A percentile compares a stretch with the other conserved stretches of the same genome.
These are phyloP conservation scores for Oryzias javanicus DNA, from an alignment of 2,113 vertebrate genomes.

Conservation along the genomic window DNA sequence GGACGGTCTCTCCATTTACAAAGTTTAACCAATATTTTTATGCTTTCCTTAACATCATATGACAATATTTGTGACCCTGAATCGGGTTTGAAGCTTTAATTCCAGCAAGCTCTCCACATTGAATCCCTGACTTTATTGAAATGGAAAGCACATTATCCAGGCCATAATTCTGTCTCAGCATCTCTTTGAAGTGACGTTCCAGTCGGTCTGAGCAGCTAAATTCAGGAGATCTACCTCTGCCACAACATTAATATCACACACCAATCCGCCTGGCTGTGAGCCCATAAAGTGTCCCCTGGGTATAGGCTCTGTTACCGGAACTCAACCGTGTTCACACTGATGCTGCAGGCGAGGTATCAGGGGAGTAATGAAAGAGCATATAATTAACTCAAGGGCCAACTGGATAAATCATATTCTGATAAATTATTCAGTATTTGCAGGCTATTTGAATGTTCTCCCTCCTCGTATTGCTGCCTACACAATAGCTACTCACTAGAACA, in stretches of 20 bases:
- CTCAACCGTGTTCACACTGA: conserved; percentile 49
- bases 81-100: neutral
- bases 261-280: conserved; percentile 11
- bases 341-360: conserved; percentile 50
- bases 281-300: conserved; percentile 41
- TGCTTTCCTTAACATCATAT: neutral
- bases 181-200: conserved; percentile 34
- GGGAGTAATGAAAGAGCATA: conserved; percentile 70
- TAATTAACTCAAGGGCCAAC: conserved; percentile 73
- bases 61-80: neutral
- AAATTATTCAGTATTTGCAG: conserved; percentile 73
- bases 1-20: too few relatives aligned
- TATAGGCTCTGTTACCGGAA: conserved; percentile 59
- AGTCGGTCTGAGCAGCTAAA: conserved; percentile 4
- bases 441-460: conserved; percentile 44
- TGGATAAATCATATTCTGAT: conserved; percentile 71
- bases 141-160: conserved; percentile 3
- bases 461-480: conserved; percentile 51
- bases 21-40: too few relatives aligned
- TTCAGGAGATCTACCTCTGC: conserved; percentile 1
- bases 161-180: conserved; percentile 47
- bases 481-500: conserved; percentile 32
- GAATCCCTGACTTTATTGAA: conserved; percentile 1
- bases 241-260: conserved; percentile 31
- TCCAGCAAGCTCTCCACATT: conserved; percentile 4